These are phyloP conservation scores for Philereme vetulata DNA, from an alignment of 2,888 invertebrate genomes.

Conservation along the genomic window DNA sequence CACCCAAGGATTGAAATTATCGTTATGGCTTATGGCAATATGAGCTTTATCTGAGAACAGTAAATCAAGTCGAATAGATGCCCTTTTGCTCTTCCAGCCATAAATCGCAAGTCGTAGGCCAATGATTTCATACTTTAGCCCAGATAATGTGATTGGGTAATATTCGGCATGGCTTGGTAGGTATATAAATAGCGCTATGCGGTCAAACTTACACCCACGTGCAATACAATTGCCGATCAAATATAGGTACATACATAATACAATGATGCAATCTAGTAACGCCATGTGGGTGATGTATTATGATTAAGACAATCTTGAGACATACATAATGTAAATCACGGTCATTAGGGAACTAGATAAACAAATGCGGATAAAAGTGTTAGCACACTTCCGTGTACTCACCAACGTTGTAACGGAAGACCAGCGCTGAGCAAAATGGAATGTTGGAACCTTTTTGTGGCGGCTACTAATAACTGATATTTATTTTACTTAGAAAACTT, in stretches of 20 bases:
- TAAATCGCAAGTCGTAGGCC: conserved; percentile 23
- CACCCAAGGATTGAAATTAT: conserved; percentile 24
- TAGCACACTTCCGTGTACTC: too few species aligned
- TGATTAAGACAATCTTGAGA: conserved; percentile 14
- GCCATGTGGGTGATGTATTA: conserved; percentile 15
- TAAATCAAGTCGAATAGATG: conserved; percentile 33
- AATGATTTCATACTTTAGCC: conserved; percentile 16
- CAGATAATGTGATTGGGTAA: conserved; percentile 27
- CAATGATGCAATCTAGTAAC: conserved; percentile 22
- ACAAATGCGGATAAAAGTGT: background rate
- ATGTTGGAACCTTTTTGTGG: too few species aligned
- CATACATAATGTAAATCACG: background rate
- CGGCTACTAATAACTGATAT: too few species aligned
- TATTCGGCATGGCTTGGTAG: conserved; percentile 14
- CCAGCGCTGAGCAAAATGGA: too few species aligned
- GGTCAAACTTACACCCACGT: conserved; percentile 29
- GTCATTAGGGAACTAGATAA: background rate
- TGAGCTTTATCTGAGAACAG: conserved; percentile 23
- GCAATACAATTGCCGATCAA: conserved; percentile 21
- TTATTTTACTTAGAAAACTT: too few species aligned
- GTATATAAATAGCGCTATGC: conserved; percentile 25
- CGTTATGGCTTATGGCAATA: conserved; percentile 24
- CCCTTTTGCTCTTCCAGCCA: conserved; percentile 25
- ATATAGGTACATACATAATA: conserved; percentile 2
- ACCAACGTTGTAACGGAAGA: too few species aligned